phyloP scores from a whole-genome alignment of 2,888 invertebrate species.

The Athrips mouffetella region DNA sequence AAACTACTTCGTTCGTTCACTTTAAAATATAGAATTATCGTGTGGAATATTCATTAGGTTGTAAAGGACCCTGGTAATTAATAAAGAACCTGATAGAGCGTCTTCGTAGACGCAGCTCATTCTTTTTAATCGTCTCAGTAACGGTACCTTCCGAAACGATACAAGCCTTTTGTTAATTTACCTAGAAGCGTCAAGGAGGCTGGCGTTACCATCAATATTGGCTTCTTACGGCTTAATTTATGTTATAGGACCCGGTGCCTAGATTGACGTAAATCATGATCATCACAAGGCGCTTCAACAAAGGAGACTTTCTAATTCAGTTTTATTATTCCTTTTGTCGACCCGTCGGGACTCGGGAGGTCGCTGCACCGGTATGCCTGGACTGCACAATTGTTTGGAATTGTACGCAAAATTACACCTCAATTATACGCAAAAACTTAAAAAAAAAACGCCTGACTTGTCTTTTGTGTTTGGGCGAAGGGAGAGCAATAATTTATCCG shows the following conservation, averaged over 20 bases:
- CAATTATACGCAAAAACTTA: slow-evolving; percentile 57
- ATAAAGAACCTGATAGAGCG: slow-evolving; percentile 52
- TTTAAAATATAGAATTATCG: slow-evolving; percentile 45
- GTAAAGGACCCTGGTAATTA: slow-evolving; percentile 58
- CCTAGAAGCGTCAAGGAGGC: slow-evolving; percentile 37
- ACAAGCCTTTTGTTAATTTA: slow-evolving; percentile 43
- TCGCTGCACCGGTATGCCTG: slow-evolving; percentile 45
- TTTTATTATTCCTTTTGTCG: slow-evolving; percentile 50
- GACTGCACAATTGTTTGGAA: slow-evolving; percentile 45
- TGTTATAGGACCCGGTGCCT: slow-evolving; percentile 41
- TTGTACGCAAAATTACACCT: slow-evolving; percentile 65
- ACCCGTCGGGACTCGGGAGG: slow-evolving; percentile 38
- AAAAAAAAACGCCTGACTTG: slow-evolving; percentile 44
- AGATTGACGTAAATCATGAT: slow-evolving; percentile 61
- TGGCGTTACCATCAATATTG: slow-evolving; percentile 35
- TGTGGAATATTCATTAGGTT: slow-evolving; percentile 58
- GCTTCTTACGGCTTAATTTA: slow-evolving; percentile 46
- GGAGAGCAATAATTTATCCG: slow-evolving; percentile 60
- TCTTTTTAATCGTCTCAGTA: slow-evolving; percentile 39
- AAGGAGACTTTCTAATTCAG: slow-evolving; percentile 58
- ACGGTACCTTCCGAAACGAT: slow-evolving; percentile 45
- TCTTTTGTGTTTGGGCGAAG: slow-evolving; percentile 51
- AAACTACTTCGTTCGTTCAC: slow-evolving; percentile 36
- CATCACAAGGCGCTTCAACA: slow-evolving; percentile 46
- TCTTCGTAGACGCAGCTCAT: slow-evolving; percentile 35